Conservation (phyloP, 2,888 invertebrate genomes). For the Bibio marci region DNA sequence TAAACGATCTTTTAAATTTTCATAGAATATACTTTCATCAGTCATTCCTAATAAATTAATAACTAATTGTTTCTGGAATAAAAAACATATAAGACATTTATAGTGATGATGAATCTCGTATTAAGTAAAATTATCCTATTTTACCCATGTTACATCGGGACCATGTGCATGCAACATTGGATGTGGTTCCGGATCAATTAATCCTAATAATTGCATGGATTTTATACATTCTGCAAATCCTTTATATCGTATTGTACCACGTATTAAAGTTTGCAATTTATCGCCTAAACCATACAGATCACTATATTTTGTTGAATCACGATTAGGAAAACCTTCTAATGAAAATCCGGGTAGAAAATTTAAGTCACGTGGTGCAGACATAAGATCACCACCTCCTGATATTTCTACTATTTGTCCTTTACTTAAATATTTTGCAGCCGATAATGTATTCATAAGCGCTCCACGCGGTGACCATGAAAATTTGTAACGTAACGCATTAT, state of each 20-base stretch:
- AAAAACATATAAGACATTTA: slow-evolving; percentile 1
- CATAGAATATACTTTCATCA: slow-evolving; percentile 77
- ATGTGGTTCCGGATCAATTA: slow-evolving; percentile 72
- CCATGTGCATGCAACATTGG: slow-evolving; percentile 88
- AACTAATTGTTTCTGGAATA: slow-evolving; percentile 55
- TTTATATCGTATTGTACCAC: slow-evolving; percentile 86
- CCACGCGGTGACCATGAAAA: slow-evolving; percentile 97
- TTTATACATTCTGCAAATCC: slow-evolving; percentile 81
- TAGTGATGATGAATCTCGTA: neutral
- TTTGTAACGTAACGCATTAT: slow-evolving; percentile 77
- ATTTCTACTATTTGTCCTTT: slow-evolving; percentile 79
- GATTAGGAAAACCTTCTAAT: slow-evolving; percentile 90
- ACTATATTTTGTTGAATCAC: slow-evolving; percentile 83
- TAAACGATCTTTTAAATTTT: slow-evolving; percentile 73
- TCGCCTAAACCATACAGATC: slow-evolving; percentile 66
- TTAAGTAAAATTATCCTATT: slow-evolving; percentile 8
- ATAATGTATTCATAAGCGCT: slow-evolving; percentile 76
- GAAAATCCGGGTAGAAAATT: slow-evolving; percentile 94
- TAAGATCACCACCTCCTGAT: slow-evolving; percentile 70
- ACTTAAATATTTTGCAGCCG: slow-evolving; percentile 72
- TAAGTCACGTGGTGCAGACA: slow-evolving; percentile 62
- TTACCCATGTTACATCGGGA: slow-evolving; percentile 91
- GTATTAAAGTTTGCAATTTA: slow-evolving; percentile 71
- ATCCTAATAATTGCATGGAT: slow-evolving; percentile 71
- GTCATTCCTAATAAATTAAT: slow-evolving; percentile 71